Evolutionary conservation across 1,140 invertebrate species (phyloP).

Genomic region (Drosophila punjabiensis): DNA sequence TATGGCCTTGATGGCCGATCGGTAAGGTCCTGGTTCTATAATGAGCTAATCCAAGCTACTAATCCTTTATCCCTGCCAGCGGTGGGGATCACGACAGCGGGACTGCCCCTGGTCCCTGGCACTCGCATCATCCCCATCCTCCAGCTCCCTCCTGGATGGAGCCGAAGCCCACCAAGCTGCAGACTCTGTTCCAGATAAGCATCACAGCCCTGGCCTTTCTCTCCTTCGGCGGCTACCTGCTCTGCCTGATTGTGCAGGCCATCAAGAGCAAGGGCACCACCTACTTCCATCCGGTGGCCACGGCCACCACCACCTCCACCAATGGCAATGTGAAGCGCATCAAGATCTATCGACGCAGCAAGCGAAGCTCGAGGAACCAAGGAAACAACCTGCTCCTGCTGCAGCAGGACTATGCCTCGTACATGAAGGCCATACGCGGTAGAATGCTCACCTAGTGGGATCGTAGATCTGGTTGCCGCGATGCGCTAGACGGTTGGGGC

Average conservation of each 20-base stretch:
- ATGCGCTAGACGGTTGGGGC: slow-evolving; percentile 85
- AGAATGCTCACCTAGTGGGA: slow-evolving; percentile 76
- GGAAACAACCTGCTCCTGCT: slow-evolving; percentile 1
- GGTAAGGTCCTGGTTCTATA: slow-evolving; percentile 13
- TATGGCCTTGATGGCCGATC: slow-evolving; percentile 70
- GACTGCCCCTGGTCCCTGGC: slow-evolving; percentile 10
- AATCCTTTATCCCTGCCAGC: slow-evolving; percentile 9
- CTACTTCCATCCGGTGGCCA: slow-evolving; percentile 84
- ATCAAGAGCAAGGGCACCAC: slow-evolving; percentile 87
- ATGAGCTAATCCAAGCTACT: not conserved
- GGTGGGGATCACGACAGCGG: slow-evolving; percentile 22
- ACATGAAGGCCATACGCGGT: slow-evolving; percentile 36
- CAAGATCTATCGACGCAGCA: slow-evolving; percentile 76
- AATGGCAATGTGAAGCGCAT: slow-evolving; percentile 74
- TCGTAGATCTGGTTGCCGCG: slow-evolving; percentile 84
- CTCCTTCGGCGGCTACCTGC: slow-evolving; percentile 91
- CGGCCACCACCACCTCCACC: slow-evolving; percentile 52
- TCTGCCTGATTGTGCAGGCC: slow-evolving; percentile 90
- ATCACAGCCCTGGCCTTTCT: slow-evolving; percentile 91
- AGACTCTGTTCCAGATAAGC: slow-evolving; percentile 90
- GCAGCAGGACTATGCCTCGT: slow-evolving; percentile 53
- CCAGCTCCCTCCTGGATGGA: slow-evolving; percentile 71
- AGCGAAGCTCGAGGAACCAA: not conserved
- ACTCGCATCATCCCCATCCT: slow-evolving; percentile 23
- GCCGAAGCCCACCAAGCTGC: slow-evolving; percentile 87